Percentiles rank a stretch among this genome's conserved stretches.
phyloP scores from a whole-genome alignment of 2,797 vertebrate species.

The Macropodus opercularis region DNA sequence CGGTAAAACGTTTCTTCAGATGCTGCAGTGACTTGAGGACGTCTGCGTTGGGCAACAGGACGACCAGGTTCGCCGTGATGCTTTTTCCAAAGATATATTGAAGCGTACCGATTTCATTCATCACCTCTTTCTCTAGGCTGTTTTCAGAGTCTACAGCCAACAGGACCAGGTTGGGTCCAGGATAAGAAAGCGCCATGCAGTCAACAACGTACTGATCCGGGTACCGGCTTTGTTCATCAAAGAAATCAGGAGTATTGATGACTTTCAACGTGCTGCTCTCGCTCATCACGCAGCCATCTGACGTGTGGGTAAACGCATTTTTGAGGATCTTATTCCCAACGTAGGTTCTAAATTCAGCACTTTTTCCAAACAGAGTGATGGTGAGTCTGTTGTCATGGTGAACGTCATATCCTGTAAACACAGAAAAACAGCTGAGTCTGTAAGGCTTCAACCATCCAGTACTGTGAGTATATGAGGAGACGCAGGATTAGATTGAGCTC shows the following conservation, averaged over 20 bases:
- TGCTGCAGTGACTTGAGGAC: no score
- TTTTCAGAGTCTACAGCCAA: constrained; percentile 3
- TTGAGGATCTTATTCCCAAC: not conserved
- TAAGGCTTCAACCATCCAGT: no score
- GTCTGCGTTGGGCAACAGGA: not conserved
- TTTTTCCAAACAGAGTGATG: not conserved
- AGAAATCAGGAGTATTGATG: not conserved
- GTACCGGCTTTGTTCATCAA: not conserved
- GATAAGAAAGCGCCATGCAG: not conserved
- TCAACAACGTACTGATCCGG: not conserved
- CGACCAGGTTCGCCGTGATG: not conserved
- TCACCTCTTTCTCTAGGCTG: not conserved
- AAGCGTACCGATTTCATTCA: not conserved
- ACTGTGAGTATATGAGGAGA: no score
- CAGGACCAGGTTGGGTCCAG: not conserved
- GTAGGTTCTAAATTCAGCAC: fast-evolving
- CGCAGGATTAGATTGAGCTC: no score
- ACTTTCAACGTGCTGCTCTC: not conserved
- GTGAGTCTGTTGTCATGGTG: not conserved
- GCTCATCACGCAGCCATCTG: not conserved
- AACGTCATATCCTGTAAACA: not conserved
- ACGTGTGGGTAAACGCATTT: not conserved
- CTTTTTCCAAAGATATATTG: not conserved
- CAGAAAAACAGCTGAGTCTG: no score
- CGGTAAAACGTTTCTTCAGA: no score